Percentiles rank a stretch among this genome's conserved stretches.
Evolutionary conservation across 2,888 invertebrate genomes (phyloP).

Genomic region (Drosophila algonquin): DNA sequence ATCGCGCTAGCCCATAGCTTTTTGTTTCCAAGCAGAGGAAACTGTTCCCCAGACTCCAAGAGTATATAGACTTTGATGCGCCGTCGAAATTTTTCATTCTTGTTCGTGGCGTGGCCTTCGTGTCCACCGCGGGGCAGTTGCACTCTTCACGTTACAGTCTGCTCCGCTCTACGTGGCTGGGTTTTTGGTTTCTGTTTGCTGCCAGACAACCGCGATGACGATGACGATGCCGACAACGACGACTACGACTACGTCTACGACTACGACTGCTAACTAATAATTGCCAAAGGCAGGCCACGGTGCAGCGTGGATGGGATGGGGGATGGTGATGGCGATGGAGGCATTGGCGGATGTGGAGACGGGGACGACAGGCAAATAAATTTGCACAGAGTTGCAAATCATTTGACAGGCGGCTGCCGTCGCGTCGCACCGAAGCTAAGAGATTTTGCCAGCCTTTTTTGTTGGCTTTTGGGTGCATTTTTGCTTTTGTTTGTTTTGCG

Average conservation of each 20-base stretch:
- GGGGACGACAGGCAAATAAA: conserved; percentile 57
- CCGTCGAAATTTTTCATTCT: background rate
- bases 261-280: conserved; percentile 72
- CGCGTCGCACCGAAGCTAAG: conserved; percentile 2
- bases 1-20: background rate
- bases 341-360: background rate
- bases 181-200: conserved; percentile 40
- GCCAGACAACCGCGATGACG: conserved; percentile 26
- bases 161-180: conserved; percentile 26
- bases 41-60: background rate
- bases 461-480: conserved; percentile 33
- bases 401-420: conserved; percentile 61
- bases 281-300: conserved; percentile 44
- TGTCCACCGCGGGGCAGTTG: conserved; percentile 49
- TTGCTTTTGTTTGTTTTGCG: conserved; percentile 59
- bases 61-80: background rate
- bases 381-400: conserved; percentile 76
- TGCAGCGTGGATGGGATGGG: background rate
- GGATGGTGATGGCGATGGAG: background rate
- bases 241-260: conserved; percentile 12
- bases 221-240: background rate
- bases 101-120: conserved; percentile 59
- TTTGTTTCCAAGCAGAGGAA: background rate
- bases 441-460: conserved; percentile 20
- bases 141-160: conserved; percentile 26